Evolutionary conservation across 2,888 invertebrate genomes (phyloP).

Genomic region (Chrysopilus asiliformis): DNA sequence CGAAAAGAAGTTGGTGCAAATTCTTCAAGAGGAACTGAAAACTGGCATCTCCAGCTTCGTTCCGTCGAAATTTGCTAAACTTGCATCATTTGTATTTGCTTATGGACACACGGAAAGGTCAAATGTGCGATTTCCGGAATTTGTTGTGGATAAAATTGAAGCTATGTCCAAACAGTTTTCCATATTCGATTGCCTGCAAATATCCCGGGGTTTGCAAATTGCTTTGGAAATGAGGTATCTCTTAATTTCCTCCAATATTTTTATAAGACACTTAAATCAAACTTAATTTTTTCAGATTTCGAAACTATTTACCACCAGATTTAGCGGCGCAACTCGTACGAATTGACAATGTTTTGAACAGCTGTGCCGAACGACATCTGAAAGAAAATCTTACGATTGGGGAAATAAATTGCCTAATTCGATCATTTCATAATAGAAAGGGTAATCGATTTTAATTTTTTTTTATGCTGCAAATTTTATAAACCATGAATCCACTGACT

Average conservation of each 20-base stretch:
- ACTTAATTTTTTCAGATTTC: conserved; percentile 20
- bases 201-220: conserved; percentile 37
- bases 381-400: conserved; percentile 18
- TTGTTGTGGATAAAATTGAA: conserved; percentile 31
- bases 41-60: conserved; percentile 27
- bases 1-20: conserved; percentile 34
- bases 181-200: conserved; percentile 31
- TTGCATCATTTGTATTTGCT: conserved; percentile 36
- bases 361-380: conserved; percentile 29
- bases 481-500: neutral
- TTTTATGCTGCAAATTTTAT: neutral
- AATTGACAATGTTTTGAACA: conserved; percentile 27
- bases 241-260: neutral
- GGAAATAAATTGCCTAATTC: conserved; percentile 28
- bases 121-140: conserved; percentile 29
- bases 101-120: conserved; percentile 32
- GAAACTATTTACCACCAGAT: conserved; percentile 20
- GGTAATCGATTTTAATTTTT: conserved; percentile 17
- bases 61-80: conserved; percentile 32
- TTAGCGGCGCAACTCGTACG: conserved; percentile 23
- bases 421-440: conserved; percentile 27
- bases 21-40: conserved; percentile 31
- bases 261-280: neutral
- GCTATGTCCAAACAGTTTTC: conserved; percentile 34
- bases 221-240: conserved; percentile 25